Evolutionary conservation across 1,140 invertebrate species (phyloP), one percentile per base, ranked within the genome.

Genomic region (Bombus soroeensis): DNA sequence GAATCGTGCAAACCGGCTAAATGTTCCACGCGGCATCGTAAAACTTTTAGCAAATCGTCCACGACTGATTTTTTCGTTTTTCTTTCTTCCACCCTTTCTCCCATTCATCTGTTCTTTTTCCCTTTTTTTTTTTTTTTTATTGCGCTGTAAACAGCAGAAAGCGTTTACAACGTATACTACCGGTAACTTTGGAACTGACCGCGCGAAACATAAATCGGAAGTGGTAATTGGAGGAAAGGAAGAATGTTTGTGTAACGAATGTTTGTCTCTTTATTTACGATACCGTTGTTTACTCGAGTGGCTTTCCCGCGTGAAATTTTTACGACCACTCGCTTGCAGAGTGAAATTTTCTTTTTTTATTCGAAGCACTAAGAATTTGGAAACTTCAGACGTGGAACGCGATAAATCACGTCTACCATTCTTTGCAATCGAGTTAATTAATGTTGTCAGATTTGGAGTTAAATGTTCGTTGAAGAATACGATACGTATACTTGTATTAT

Each of bases 11-110:
- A 64, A 73, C 80, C 18, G 39, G 32, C 15, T 37, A 53, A 81
- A 74, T 12, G 53, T 43, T 32, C n/a, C 32, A 37, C 81, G 57
- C n/a, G 70, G 37, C 37, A 37, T 74, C n/a, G 57, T 75, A 75
- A 82, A 82, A 66, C 81, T 75, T 74, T 74, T 39, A 47, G 13
- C 57, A 41, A 75, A 82, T 82, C 71, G 57, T 64, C 81, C 71
- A 13, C 53, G 34, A 47, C 25, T 57, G 43, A 53, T 53, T 22
- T 53, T 53, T 53, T 53, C 47, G 18, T 53, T 53, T 43, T 12
- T 32, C n/a, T 53, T 47, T 64, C 62, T 22, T 28, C 8, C 12
- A 6, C 15, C 18, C 4, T 39, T 68, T 18, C 3, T 68, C 15
- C 47, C 64, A n/a, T 64, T 64, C 13, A 3, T 12, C 4, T 13